Evolutionary conservation across 2,888 invertebrate genomes (phyloP), one percentile per base, ranked within the genome.

Genomic region (Lasioglossum zephyrum): DNA sequence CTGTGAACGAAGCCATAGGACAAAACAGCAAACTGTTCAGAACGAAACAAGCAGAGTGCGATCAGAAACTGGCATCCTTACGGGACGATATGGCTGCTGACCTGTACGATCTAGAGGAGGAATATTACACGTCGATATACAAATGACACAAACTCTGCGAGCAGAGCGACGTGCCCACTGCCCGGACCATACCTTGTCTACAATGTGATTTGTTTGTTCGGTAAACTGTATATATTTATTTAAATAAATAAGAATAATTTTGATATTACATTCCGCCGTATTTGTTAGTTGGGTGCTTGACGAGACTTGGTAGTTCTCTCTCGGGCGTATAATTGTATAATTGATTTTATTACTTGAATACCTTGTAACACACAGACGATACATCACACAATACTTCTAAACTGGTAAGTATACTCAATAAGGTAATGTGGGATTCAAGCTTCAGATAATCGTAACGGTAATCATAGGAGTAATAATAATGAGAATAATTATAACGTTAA

Each of bases 1-100:
- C 99, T 1, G 98, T 99, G 0, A 99, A 99, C 95, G 99, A 99
- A 94, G 98, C 99, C 0, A 99, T 99, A 88, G 97, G 98, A n/a
- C 97, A 98, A 91, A 99, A 99, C 94, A 98, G 98, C 0, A 98
- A 98, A 94, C 95, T 98, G 18, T 99, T 98, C 94, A 97, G 98
- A 81, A 97, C 98, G 0, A 98, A 98, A 93, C 99, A 99, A 96
- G 97, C 97, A 73, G 99, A 99, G 94, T 98, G 98, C 95, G 99
- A 99, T 95, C 98, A 98, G 92, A 99, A 99, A 95, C 95, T 99
- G 36, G 98, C 99, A 97, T 97, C 97, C 36, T 95, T 99, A 36
- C 95, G 99, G 85, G 99, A 99, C 95, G 99, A 99, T 93, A 98
- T 99, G 96, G 98, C 99, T 26, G 97, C 98, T 66, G 99, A 99